Base-by-base conservation (phyloP, 2,888 invertebrate genomes). In the Linyphia triangularis region DNA sequence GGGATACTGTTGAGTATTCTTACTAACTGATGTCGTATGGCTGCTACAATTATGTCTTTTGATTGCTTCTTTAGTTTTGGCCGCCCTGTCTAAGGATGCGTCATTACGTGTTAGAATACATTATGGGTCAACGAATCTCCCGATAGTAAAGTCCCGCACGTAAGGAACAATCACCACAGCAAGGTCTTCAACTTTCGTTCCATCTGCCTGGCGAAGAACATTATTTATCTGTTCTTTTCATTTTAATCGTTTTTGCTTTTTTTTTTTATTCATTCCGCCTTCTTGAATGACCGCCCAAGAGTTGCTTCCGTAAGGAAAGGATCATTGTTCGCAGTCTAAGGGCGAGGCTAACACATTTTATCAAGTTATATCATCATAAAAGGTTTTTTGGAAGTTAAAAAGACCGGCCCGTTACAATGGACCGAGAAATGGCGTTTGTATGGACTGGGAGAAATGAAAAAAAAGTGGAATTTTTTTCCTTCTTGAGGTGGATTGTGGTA, bases 161-260 rank as follows among this genome's bases (percentile, higher is more conserved):
- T 30, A 65, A 69, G 59, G 30, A 30, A 75, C 75, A 59, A 59
- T 13, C 59, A 59, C 30, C 30, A 22, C 30, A 22, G 33, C 82
- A 82, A 82, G 82, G 82, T 72, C 83, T 73, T 67, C 67, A 28
- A 67, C 70, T 70, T 70, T 81, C 65, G 84, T 84, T 84, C 84
- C 75, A 33, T 67, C 51, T 63, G 65, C 51, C 24, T 83, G 83
- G 26, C 26, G 65, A 73, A 33, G 67, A 69, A 67, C 40, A 57
- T 37, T 24, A 28, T 51, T 69, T 79, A 75, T 73, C 59, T 19
- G 69, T 69, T 59, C 59, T 33, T 79, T 69, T 79, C 26, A 22
- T 65, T 78, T 79, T 33, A n/a, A 30, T 65, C 37, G 61, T 33
- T 33, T 73, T 83, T 72, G 13, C 33, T 75, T 37, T 63, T 65